Evolutionary conservation across 2,113 vertebrate genomes (phyloP).

Genomic region (Argyrosomus japonicus): DNA sequence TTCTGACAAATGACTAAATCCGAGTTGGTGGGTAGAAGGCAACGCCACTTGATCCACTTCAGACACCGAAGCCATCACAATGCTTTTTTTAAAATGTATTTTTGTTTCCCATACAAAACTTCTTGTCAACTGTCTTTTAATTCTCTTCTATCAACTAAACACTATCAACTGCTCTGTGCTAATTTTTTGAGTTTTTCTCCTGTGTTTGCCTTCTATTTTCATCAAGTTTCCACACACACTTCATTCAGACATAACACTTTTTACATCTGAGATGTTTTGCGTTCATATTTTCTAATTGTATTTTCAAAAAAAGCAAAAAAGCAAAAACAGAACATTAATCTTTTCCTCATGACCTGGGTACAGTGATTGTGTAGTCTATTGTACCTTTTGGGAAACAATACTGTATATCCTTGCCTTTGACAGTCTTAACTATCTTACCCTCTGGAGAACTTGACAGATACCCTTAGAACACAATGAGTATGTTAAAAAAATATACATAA

Average conservation of each 20-base stretch:
- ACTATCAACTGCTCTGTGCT: conserved; percentile 69
- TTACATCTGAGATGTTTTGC: conserved; percentile 83
- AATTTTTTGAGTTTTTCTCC: conserved; percentile 58
- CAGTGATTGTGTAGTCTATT: conserved; percentile 87
- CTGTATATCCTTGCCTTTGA: conserved; percentile 89
- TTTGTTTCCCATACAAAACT: conserved; percentile 35
- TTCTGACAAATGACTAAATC: conserved; percentile 51
- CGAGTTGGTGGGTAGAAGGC: conserved; percentile 56
- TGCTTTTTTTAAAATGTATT: conserved; percentile 16
- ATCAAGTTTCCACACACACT: conserved; percentile 76
- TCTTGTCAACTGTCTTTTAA: conserved; percentile 43
- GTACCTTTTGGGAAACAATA: conserved; percentile 88
- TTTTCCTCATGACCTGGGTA: conserved; percentile 85
- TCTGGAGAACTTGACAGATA: conserved; percentile 88
- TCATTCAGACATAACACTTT: conserved; percentile 82
- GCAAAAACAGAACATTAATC: conserved; percentile 81
- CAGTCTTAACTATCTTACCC: conserved; percentile 89
- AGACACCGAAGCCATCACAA: conserved; percentile 47
- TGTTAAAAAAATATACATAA: conserved; percentile 85
- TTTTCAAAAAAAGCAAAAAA: conserved; percentile 83
- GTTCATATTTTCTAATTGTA: conserved; percentile 88
- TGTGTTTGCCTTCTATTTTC: conserved; percentile 78
- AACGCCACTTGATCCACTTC: conserved; percentile 50
- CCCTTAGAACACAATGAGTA: conserved; percentile 87
- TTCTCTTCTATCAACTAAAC: conserved; percentile 69